Conservation (phyloP, 2,888 invertebrate species). For the Meganola albula region DNA sequence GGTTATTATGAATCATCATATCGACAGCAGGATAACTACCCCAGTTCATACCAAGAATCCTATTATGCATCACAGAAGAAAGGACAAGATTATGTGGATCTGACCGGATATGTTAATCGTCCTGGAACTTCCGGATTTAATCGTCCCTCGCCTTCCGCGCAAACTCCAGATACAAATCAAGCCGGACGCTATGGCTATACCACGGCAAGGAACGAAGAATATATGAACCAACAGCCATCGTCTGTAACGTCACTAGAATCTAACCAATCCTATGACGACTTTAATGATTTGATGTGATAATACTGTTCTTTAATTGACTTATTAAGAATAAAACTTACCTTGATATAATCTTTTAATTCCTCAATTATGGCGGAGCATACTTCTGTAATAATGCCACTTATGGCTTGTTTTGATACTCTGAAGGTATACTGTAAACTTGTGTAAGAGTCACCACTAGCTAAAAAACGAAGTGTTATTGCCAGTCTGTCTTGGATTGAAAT, state of each 20-base stretch:
- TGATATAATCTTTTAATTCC: constrained; percentile 16
- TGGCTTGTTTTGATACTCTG: constrained; percentile 13
- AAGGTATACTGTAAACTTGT: constrained; percentile 11
- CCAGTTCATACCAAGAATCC: constrained; percentile 10
- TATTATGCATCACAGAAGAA: constrained; percentile 9
- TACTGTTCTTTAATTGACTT: constrained; percentile 8
- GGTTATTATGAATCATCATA: constrained; percentile 16
- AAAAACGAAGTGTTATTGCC: constrained; percentile 14
- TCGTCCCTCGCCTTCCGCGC: constrained; percentile 8
- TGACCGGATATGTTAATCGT: constrained; percentile 11
- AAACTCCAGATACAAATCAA: constrained; percentile 9
- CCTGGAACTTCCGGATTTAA: constrained; percentile 10
- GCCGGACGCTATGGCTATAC: constrained; percentile 13
- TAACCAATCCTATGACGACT: constrained; percentile 13
- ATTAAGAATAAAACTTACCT: constrained; percentile 14
- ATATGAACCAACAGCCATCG: constrained; percentile 14
- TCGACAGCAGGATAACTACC: constrained; percentile 7
- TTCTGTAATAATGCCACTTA: constrained; percentile 10
- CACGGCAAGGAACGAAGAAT: constrained; percentile 12
- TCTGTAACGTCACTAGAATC: constrained; percentile 15
- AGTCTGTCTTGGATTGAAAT: constrained; percentile 18
- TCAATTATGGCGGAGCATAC: constrained; percentile 11
- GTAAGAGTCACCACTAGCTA: constrained; percentile 10
- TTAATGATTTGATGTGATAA: constrained; percentile 15
- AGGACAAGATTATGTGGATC: constrained; percentile 12